phyloP scores from a whole-genome alignment of 2,113 vertebrate species.

The Mus pahari region DNA sequence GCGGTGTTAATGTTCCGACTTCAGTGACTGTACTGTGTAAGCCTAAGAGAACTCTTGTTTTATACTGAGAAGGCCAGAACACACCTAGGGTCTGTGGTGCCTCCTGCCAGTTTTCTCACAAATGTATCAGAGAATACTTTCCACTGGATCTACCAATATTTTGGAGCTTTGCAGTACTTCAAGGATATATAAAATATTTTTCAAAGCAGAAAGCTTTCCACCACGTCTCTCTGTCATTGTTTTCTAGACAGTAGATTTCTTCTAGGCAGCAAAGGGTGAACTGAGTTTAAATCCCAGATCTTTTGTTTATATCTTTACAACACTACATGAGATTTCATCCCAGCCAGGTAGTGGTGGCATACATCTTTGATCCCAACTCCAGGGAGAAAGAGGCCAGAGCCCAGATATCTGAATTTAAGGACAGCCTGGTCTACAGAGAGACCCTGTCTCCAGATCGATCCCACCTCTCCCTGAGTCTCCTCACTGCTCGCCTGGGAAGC shows the following conservation, averaged over 20 bases:
- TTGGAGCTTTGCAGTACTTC: constrained; percentile 22
- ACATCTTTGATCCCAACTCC: not conserved
- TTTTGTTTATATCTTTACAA: not conserved
- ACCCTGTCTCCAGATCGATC: not conserved
- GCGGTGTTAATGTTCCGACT: not conserved
- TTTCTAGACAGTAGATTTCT: constrained; percentile 28
- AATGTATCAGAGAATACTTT: not conserved
- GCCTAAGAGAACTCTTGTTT: not conserved
- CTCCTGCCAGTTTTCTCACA: not conserved
- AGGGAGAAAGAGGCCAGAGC: not conserved
- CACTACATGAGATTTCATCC: not conserved
- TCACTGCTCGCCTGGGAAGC: not conserved
- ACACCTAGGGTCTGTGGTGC: too few species aligned
- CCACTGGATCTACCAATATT: not conserved
- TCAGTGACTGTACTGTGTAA: not conserved
- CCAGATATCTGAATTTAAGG: not conserved
- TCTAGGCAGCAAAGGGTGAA: not conserved
- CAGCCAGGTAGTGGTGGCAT: not conserved
- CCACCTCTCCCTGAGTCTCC: not conserved
- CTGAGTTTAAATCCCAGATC: not conserved
- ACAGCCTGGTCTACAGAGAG: not conserved
- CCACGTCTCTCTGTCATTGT: not conserved
- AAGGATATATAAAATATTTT: not conserved
- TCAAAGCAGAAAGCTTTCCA: not conserved
- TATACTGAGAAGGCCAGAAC: not conserved